These are phyloP conservation scores for Apis dorsata DNA, from an alignment of 1,140 invertebrate species.

Conservation along the genomic window DNA sequence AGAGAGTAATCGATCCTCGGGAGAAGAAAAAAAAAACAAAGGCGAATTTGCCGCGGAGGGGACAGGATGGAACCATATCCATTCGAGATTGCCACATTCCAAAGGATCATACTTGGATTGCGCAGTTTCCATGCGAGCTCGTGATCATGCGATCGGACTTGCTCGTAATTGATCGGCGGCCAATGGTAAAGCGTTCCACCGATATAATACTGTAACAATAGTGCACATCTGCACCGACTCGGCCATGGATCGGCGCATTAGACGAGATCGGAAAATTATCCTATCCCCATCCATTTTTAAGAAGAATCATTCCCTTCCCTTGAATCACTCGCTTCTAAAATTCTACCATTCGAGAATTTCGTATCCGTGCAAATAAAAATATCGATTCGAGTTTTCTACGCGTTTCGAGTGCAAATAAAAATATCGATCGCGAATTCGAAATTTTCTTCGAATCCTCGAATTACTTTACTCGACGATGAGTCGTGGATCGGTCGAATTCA, in stretches of 20 bases:
- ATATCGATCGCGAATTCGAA: no score
- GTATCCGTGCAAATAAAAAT: no score
- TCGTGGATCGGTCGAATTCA: no score
- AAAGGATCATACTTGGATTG: constrained; percentile 75
- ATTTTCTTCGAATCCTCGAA: no score
- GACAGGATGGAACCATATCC: constrained; percentile 69
- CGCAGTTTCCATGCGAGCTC: constrained; percentile 70
- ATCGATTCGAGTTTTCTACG: no score
- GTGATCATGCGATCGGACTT: constrained; percentile 58
- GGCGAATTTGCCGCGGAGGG: constrained; percentile 57
- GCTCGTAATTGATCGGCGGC: constrained; percentile 63
- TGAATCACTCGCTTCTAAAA: no score
- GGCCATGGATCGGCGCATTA: constrained; percentile 29
- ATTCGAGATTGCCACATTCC: constrained; percentile 74
- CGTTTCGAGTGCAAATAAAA: no score
- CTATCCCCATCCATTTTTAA: background rate
- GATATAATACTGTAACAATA: constrained; percentile 63
- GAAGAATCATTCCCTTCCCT: no score
- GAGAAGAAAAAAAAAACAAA: constrained; percentile 50
- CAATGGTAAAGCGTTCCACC: constrained; percentile 46
- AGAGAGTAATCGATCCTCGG: constrained; percentile 52
- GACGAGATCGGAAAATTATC: background rate
- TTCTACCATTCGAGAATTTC: no score
- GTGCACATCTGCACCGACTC: constrained; percentile 51
- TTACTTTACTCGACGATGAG: no score